phyloP scores from a whole-genome alignment of 37 sponge, comb jelly and placozoan species.

The Corticium candelabrum region DNA sequence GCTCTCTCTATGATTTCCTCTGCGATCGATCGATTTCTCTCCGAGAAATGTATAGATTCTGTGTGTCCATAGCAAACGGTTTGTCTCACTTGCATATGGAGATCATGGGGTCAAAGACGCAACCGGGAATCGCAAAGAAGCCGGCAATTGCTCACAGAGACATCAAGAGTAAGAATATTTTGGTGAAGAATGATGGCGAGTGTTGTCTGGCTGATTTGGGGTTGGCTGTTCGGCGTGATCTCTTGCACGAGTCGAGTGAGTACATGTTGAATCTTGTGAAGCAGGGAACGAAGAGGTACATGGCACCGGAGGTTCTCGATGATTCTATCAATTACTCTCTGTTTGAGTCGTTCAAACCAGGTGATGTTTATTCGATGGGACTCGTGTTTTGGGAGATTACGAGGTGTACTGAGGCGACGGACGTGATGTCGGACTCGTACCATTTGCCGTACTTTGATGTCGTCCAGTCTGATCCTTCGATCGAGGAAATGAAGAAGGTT shows the following conservation, averaged over 20 bases:
- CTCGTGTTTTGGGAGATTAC: constrained; percentile 1
- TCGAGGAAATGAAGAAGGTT: constrained; percentile 83
- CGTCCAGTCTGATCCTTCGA: constrained; percentile 78
- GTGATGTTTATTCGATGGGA: not conserved
- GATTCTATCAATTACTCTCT: not conserved
- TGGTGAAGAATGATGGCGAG: constrained; percentile 59
- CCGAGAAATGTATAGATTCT: constrained; percentile 35
- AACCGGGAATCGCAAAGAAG: constrained; percentile 60
- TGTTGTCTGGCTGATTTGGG: constrained; percentile 92
- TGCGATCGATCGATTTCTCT: constrained; percentile 17
- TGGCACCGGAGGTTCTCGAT: constrained; percentile 10
- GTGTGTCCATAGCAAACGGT: constrained; percentile 55
- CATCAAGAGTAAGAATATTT: constrained; percentile 75
- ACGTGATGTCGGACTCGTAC: constrained; percentile 20
- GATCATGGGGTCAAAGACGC: constrained; percentile 42
- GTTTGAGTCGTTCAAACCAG: not conserved
- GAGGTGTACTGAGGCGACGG: not conserved
- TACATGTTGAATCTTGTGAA: not conserved
- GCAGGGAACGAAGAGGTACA: not conserved
- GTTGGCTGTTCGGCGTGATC: constrained; percentile 44
- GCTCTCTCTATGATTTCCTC: constrained; percentile 91
- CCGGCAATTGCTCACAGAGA: constrained; percentile 87
- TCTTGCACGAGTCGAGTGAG: not conserved
- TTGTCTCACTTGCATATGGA: constrained; percentile 80
- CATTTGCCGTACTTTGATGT: constrained; percentile 59